Evolutionary conservation across 2,113 vertebrate species (phyloP).

Genomic region (Brachionichthys hirsutus): DNA sequence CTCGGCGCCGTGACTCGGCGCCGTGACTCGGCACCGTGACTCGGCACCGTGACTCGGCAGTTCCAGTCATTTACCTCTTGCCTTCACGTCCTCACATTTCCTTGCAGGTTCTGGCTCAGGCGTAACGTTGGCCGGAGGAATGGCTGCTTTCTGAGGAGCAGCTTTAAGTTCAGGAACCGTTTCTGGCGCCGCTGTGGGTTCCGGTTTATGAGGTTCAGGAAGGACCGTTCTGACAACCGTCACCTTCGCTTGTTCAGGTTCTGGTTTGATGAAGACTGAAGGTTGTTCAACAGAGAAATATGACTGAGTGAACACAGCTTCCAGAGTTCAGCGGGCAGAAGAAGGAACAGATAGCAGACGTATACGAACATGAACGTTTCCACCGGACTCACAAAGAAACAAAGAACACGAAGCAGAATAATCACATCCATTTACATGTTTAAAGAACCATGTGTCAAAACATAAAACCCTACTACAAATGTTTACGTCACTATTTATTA

Average conservation of each 20-base stretch:
- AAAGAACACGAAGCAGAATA: neutral
- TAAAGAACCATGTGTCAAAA: no score
- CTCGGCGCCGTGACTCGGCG: no score
- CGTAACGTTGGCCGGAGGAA: no score
- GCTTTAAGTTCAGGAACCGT: slow-evolving; percentile 28
- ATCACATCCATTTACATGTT: no score
- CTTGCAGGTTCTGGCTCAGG: slow-evolving; percentile 25
- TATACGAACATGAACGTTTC: neutral
- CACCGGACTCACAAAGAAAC: neutral
- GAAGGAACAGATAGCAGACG: neutral
- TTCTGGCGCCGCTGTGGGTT: slow-evolving; percentile 23
- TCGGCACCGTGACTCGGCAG: no score
- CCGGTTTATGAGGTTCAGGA: slow-evolving; percentile 24
- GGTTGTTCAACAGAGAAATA: slow-evolving; percentile 60
- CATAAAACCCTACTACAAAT: no score
- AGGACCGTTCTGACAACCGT: slow-evolving; percentile 8
- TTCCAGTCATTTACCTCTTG: slow-evolving; percentile 56
- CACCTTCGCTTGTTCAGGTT: slow-evolving; percentile 20
- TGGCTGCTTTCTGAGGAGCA: slow-evolving; percentile 10
- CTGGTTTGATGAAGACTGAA: slow-evolving; percentile 24
- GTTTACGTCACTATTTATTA: no score
- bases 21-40: no score
- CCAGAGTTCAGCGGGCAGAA: slow-evolving; percentile 23
- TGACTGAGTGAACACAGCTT: slow-evolving; percentile 20
- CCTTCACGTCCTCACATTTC: slow-evolving; percentile 34